Evolutionary conservation across 2,797 vertebrate species (phyloP).

Genomic region (Muscicapa comitata): DNA sequence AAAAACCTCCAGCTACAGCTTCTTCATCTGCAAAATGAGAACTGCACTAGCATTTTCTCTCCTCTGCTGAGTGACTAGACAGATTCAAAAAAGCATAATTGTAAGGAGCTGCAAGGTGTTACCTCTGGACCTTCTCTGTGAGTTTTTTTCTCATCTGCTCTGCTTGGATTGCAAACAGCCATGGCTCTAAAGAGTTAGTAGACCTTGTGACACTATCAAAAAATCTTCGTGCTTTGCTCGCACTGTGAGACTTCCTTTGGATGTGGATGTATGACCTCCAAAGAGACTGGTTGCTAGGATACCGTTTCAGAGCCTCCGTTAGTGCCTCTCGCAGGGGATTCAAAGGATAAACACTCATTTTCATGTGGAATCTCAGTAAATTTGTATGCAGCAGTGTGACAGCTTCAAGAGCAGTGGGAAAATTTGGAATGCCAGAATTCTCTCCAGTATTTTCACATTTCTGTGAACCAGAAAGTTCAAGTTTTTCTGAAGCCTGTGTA

Average conservation of each 20-base stretch:
- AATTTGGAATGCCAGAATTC: neutral
- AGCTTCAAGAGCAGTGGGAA: constrained; percentile 72
- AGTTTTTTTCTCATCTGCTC: constrained; percentile 89
- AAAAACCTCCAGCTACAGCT: neutral
- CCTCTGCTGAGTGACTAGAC: neutral
- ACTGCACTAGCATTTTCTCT: neutral
- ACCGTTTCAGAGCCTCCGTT: constrained; percentile 77
- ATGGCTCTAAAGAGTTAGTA: constrained; percentile 78
- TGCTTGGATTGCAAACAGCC: constrained; percentile 87
- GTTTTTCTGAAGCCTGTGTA: constrained; percentile 66
- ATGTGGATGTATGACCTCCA: constrained; percentile 87
- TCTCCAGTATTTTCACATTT: neutral
- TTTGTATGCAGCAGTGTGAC: constrained; percentile 81
- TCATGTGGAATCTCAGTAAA: constrained; percentile 84
- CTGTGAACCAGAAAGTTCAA: neutral
- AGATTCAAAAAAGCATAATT: neutral
- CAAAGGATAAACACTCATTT: constrained; percentile 79
- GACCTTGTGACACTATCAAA: constrained; percentile 81
- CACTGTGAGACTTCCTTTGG: constrained; percentile 86
- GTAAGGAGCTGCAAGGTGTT: neutral
- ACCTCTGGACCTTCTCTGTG: constrained; percentile 87
- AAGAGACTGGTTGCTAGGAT: constrained; percentile 79
- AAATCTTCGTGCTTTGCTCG: constrained; percentile 86
- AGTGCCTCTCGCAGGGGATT: constrained; percentile 81
- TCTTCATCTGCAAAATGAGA: neutral